Evolutionary conservation across 1,140 invertebrate species (phyloP), one percentile per base, ranked within the genome.

Genomic region (Cydia splendana): DNA sequence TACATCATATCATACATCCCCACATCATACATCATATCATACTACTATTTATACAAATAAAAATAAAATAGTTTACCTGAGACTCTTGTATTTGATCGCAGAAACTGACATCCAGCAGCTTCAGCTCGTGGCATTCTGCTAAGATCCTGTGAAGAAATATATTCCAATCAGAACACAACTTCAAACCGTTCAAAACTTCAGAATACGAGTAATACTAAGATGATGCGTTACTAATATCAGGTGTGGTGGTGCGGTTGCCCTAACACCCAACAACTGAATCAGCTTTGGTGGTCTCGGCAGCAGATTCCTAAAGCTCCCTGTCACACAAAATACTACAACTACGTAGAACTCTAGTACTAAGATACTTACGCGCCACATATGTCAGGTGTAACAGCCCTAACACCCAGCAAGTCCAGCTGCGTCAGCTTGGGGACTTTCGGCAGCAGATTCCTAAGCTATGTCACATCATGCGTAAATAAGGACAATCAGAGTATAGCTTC

Each of bases 81-180:
- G 95, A 93, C 84, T 96, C 95, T 76, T 95, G 94, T 74, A 98
- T 96, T 76, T 95, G 95, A 82, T 97, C 95, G 88, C 97, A 98
- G 90, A 98, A 98, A 78, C 97, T 98, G 15, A 98, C 94, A 87
- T 98, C 98, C 62, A 98, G 93, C 80, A 98, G 93, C 81, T 94
- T 94, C 20, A 98, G 87, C 75, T 96, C 95, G n/a, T 88, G 88
- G 83, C 95, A 96, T 77, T 94, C 93, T 10, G 94, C 88, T 69
- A 97, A 85, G 79, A 96, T 94, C 75, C 96, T 96, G 88, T 4
- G 85, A 85, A 75, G 62, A 3, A 77, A 74, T 42, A 51, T 65
- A 51, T 28, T 51, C 7, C 0, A n/a, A 24, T 62, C 9, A 62
- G 20, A 20, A 62, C 34, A 34, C 34, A 34, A 30, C 4, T n/a